Evolutionary conservation across 1,140 invertebrate genomes (phyloP).

Genomic region (Theocolax elegans): DNA sequence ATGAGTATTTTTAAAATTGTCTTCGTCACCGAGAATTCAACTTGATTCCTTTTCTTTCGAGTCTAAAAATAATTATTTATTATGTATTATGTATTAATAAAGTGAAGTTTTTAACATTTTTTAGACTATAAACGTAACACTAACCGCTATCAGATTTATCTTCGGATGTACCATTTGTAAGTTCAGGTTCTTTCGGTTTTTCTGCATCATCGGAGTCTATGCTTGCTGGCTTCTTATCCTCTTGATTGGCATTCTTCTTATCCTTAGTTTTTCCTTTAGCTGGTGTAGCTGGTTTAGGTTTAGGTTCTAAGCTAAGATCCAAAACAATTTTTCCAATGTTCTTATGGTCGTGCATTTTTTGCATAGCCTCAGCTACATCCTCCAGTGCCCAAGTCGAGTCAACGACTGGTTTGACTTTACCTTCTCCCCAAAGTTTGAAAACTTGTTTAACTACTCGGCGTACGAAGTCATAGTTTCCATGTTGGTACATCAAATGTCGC

Average conservation of each 20-base stretch:
- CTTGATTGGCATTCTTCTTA: constrained; percentile 76
- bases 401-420: constrained; percentile 82
- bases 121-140: constrained; percentile 19
- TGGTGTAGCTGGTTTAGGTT: constrained; percentile 80
- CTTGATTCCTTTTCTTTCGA: constrained; percentile 69
- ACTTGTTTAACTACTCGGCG: constrained; percentile 77
- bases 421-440: constrained; percentile 79
- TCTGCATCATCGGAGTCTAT: constrained; percentile 69
- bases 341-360: constrained; percentile 91
- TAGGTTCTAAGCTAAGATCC: constrained; percentile 81
- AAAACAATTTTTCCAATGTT: constrained; percentile 90
- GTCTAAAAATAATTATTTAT: constrained; percentile 56
- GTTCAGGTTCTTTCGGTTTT: constrained; percentile 68
- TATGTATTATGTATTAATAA: constrained; percentile 38
- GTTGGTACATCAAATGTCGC: constrained; percentile 84
- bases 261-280: constrained; percentile 78
- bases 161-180: constrained; percentile 69
- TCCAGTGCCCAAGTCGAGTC: constrained; percentile 89
- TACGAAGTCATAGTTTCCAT: constrained; percentile 79
- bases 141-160: constrained; percentile 68
- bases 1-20: constrained; percentile 9
- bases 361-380: constrained; percentile 89
- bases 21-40: constrained; percentile 57
- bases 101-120: too few species aligned
- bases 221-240: constrained; percentile 71